phyloP scores from a whole-genome alignment of 2,797 vertebrate genomes.

The Lepilemur ruficaudatus region DNA sequence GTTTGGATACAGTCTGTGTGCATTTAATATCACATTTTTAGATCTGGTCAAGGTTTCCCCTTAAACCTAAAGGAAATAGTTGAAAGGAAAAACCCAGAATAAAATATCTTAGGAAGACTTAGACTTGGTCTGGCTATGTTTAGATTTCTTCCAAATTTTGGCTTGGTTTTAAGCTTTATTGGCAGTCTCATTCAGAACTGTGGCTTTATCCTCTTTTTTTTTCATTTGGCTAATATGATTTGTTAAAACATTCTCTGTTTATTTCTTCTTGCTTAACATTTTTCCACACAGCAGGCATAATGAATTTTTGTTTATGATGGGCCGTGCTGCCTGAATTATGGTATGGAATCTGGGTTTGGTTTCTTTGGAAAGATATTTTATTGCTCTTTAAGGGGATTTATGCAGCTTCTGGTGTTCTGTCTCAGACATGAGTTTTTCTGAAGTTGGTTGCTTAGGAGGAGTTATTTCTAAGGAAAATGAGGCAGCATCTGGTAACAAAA shows the following conservation, averaged over 20 bases:
- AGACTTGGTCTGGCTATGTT: slow-evolving; percentile 75
- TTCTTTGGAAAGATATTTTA: slow-evolving; percentile 77
- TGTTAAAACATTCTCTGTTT: slow-evolving; percentile 81
- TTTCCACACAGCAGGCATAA: slow-evolving; percentile 78
- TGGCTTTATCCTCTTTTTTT: slow-evolving; percentile 70
- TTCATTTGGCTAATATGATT: slow-evolving; percentile 80
- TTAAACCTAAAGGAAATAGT: slow-evolving; percentile 72
- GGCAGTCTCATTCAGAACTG: slow-evolving; percentile 78
- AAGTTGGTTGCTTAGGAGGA: slow-evolving; percentile 30
- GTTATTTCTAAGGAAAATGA: slow-evolving; percentile 48
- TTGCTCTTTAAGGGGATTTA: slow-evolving; percentile 68
- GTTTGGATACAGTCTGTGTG: slow-evolving; percentile 52
- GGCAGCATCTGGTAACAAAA: slow-evolving; percentile 42
- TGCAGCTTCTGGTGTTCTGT: slow-evolving; percentile 67
- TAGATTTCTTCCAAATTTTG: slow-evolving; percentile 77
- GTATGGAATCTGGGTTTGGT: slow-evolving; percentile 77
- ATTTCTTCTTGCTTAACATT: slow-evolving; percentile 81
- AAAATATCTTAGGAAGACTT: slow-evolving; percentile 75
- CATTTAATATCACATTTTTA: slow-evolving; percentile 59
- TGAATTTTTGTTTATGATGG: slow-evolving; percentile 82
- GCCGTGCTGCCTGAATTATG: slow-evolving; percentile 77
- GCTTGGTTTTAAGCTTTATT: slow-evolving; percentile 73
- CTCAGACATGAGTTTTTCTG: slow-evolving; percentile 39
- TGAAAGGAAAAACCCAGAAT: slow-evolving; percentile 69
- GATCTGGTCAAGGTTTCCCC: slow-evolving; percentile 69